Base-by-base conservation (phyloP, 2,888 invertebrate genomes). In the Phragmatobia fuliginosa region DNA sequence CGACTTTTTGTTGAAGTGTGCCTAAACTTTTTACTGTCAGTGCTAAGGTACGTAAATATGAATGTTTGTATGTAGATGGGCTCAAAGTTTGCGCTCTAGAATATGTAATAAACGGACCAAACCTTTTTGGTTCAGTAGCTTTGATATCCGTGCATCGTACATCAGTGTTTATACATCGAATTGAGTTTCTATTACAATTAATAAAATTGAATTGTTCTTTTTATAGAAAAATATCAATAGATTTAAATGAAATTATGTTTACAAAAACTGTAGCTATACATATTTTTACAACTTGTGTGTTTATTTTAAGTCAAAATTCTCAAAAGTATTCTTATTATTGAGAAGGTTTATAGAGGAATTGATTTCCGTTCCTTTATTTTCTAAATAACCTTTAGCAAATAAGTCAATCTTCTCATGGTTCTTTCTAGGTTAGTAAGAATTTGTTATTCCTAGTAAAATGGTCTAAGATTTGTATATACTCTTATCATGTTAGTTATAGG, bases 401-500 rank as follows among this genome's bases (percentile, higher is more conserved):
- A 80, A 76, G 63, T 78, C 77, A 67, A 79, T 79, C 66, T 72
- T 79, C 77, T 75, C 78, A 79, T 81, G 83, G 80, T 69, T 72
- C 68, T 78, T 73, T 78, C 45, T 85, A 82, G 78, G 72, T 74
- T 78, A 78, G 72, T 72, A 80, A 83, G 82, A 78, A 81, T 87
- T 86, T 86, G 84, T 88, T 85, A 88, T 70, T 80, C 73, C 72
- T 84, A 85, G 81, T 75, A 71, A 78, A 83, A 83, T 86, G 83
- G 86, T 88, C 83, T 84, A 82, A 82, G 68, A 76, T 65, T 68
- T 77, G 70, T 89, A 73, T 77, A 79, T 81, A 81, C 65, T 82
- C 73, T 79, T 81, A 84, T 77, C 74, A 72, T 76, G 68, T 78
- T 80, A 80, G 81, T 66, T 71, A 63, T 75, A 80, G 82, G 77